These are phyloP conservation scores for Elachura formosa DNA, from an alignment of 2,113 vertebrate species.

Conservation along the genomic window DNA sequence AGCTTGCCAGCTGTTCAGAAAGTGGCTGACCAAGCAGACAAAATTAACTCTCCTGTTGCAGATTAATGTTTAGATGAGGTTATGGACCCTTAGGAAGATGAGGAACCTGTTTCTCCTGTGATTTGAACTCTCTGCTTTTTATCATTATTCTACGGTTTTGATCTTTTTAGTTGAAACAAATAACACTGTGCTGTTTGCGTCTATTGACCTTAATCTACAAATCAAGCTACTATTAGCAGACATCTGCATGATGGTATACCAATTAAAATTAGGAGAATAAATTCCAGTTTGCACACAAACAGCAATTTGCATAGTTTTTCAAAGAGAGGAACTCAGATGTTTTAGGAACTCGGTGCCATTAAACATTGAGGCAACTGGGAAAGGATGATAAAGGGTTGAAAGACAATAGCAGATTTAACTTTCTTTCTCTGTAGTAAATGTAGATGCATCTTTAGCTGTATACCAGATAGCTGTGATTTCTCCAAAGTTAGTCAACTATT, in stretches of 20 bases:
- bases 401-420: background rate
- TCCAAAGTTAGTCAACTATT: background rate
- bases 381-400: background rate
- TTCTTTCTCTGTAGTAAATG: background rate
- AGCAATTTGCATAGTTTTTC: constrained; percentile 55
- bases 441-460: background rate
- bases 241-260: constrained; percentile 40
- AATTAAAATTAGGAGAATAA: constrained; percentile 74
- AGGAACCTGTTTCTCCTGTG: constrained; percentile 16
- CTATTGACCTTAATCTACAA: constrained; percentile 71
- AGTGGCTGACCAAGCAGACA: constrained; percentile 50
- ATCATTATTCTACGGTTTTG: constrained; percentile 53
- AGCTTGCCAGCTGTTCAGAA: constrained; percentile 70
- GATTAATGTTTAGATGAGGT: constrained; percentile 48
- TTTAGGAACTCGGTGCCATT: constrained; percentile 36
- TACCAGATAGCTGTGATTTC: background rate
- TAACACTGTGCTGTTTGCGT: constrained; percentile 43
- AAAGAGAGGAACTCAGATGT: constrained; percentile 46
- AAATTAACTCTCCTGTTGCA: constrained; percentile 54
- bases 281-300: constrained; percentile 65
- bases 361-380: constrained; percentile 32
- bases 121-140: constrained; percentile 56
- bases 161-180: constrained; percentile 67
- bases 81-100: constrained; percentile 38
- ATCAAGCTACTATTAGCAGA: constrained; percentile 56